Evolutionary conservation across 2,888 invertebrate species (phyloP).

Genomic region (Sturmia bella): DNA sequence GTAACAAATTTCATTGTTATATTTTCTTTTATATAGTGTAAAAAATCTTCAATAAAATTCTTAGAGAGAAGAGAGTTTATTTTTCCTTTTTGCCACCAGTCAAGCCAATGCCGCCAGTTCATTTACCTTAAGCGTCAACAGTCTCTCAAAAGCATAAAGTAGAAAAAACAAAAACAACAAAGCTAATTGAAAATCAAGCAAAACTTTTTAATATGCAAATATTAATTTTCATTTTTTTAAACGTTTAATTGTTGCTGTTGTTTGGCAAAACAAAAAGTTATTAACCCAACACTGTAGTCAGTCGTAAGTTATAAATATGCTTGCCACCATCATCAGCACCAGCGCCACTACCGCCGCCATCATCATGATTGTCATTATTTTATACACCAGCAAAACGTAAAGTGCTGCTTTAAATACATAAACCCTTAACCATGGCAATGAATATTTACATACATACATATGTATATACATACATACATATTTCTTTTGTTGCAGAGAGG

Average conservation of each 20-base stretch:
- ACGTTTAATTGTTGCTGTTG: constrained; percentile 38
- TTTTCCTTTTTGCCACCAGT: constrained; percentile 35
- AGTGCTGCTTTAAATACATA: constrained; percentile 35
- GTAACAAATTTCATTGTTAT: background rate
- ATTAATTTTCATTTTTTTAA: constrained; percentile 63
- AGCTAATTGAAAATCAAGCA: constrained; percentile 68
- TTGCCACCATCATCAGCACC: constrained; percentile 21
- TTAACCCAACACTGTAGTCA: constrained; percentile 57
- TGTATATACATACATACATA: too few species aligned
- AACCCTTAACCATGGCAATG: constrained; percentile 68
- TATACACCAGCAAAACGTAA: constrained; percentile 19
- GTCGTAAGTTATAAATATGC: constrained; percentile 36
- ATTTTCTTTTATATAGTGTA: background rate
- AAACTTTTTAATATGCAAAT: constrained; percentile 71
- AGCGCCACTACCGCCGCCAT: background rate
- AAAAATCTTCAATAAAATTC: background rate
- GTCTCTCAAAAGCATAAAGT: background rate
- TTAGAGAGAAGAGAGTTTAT: background rate
- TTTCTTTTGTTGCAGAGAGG: background rate
- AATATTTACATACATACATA: too few species aligned
- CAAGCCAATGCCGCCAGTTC: constrained; percentile 56
- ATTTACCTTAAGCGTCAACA: constrained; percentile 60
- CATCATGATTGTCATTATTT: constrained; percentile 14
- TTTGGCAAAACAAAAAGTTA: constrained; percentile 58
- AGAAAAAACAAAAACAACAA: constrained; percentile 6